Percentiles rank a stretch among this genome's conserved stretches.
phyloP scores from a whole-genome alignment of 1,140 invertebrate species.

The Heliconius himera region DNA sequence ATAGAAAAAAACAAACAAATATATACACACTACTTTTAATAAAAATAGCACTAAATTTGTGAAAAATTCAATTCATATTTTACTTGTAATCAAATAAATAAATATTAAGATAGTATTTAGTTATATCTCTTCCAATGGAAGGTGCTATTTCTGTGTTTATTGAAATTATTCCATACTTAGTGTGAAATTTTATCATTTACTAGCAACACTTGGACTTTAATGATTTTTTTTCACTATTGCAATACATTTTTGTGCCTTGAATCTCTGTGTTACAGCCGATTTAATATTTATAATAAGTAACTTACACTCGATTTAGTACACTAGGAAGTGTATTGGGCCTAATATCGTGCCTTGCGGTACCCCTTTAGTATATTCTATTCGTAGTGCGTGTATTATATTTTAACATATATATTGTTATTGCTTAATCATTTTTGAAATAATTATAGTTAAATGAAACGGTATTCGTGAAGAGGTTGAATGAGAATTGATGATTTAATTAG shows the following conservation, averaged over 20 bases:
- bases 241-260: constrained; percentile 50
- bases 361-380: constrained; percentile 20
- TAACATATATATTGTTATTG: constrained; percentile 17
- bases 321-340: constrained; percentile 37
- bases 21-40: background rate
- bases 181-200: constrained; percentile 2
- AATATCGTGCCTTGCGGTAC: constrained; percentile 51
- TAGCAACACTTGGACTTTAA: background rate
- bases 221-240: background rate
- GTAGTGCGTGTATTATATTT: constrained; percentile 20
- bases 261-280: constrained; percentile 48
- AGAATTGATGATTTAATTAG: background rate
- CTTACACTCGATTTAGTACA: constrained; percentile 14
- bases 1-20: background rate
- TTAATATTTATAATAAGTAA: constrained; percentile 3
- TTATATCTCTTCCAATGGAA: constrained; percentile 57
- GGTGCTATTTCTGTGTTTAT: constrained; percentile 49
- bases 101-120: constrained; percentile 36
- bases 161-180: background rate
- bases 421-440: constrained; percentile 22
- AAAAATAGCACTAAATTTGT: background rate
- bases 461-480: background rate
- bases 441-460: background rate
- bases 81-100: constrained; percentile 26
- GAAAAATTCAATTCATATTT: constrained; percentile 20